phyloP scores from a whole-genome alignment of 2,888 invertebrate species.

The Drosophila prolongata region DNA sequence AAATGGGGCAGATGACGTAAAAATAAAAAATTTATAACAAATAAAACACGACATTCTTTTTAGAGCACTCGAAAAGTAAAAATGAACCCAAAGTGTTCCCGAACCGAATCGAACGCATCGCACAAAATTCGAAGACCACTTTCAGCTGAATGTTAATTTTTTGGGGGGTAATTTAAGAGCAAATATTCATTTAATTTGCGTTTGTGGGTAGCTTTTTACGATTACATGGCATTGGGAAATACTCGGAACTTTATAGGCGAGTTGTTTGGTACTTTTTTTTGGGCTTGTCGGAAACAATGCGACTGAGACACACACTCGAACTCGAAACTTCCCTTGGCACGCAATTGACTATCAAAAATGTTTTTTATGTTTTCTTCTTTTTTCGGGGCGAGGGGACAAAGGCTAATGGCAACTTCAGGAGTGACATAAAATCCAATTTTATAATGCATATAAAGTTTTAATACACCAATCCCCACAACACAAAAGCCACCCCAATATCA shows the following conservation, averaged over 20 bases:
- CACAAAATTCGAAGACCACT: neutral
- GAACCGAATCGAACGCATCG: neutral
- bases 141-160: conserved; percentile 55
- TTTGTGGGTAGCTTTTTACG: conserved; percentile 53
- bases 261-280: conserved; percentile 34
- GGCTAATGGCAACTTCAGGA: conserved; percentile 66
- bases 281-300: conserved; percentile 41
- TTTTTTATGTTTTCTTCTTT: conserved; percentile 42
- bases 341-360: conserved; percentile 74
- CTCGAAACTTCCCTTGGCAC: conserved; percentile 56
- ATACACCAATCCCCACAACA: conserved; percentile 44
- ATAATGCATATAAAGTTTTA: conserved; percentile 77
- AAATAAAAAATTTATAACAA: conserved; percentile 39
- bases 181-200: conserved; percentile 63
- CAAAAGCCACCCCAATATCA: conserved; percentile 17
- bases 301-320: conserved; percentile 39
- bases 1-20: conserved; percentile 61
- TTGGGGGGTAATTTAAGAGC: conserved; percentile 44
- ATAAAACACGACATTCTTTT: conserved; percentile 29
- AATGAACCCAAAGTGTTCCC: neutral
- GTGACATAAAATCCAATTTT: conserved; percentile 77
- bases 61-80: neutral
- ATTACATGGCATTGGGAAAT: conserved; percentile 66
- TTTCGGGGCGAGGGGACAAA: conserved; percentile 9
- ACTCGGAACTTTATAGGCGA: conserved; percentile 62